phyloP scores from a whole-genome alignment of 1,140 invertebrate species.

The Bombus haemorrhoidalis region DNA sequence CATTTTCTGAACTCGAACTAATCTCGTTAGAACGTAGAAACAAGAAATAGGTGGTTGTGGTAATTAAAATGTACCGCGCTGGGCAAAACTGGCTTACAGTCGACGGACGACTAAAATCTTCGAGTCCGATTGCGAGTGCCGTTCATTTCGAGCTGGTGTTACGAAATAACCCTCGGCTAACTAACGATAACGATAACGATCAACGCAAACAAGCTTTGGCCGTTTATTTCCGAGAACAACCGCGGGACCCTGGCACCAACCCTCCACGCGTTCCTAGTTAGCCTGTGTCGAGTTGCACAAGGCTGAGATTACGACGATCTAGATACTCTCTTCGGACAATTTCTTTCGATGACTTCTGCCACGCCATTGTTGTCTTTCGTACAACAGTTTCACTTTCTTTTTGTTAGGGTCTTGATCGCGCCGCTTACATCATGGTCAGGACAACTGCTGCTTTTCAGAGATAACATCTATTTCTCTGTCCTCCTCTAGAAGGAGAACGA shows the following conservation, averaged over 20 bases:
- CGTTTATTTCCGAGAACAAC: not conserved
- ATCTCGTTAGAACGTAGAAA: not conserved
- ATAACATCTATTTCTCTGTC: no score
- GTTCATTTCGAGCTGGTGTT: not conserved
- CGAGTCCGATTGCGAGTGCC: no score
- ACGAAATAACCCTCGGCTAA: not conserved
- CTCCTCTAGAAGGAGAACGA: no score
- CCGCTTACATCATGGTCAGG: no score
- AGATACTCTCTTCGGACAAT: not conserved
- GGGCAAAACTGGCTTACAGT: not conserved
- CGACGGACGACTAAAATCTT: not conserved
- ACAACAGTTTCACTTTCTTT: not conserved
- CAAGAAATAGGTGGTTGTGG: not conserved
- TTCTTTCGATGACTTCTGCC: not conserved
- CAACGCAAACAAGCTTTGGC: not conserved
- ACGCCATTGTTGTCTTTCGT: not conserved
- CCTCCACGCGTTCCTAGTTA: not conserved
- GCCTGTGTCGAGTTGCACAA: not conserved
- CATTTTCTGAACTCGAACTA: not conserved
- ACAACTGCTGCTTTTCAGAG: no score
- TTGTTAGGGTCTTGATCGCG: no score
- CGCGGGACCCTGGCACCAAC: no score
- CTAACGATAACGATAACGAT: conserved; percentile 32
- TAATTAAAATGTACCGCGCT: conserved; percentile 7
- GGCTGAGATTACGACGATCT: not conserved